phyloP scores from a whole-genome alignment of 2,113 vertebrate species.

The Cephalopholis sonnerati region DNA sequence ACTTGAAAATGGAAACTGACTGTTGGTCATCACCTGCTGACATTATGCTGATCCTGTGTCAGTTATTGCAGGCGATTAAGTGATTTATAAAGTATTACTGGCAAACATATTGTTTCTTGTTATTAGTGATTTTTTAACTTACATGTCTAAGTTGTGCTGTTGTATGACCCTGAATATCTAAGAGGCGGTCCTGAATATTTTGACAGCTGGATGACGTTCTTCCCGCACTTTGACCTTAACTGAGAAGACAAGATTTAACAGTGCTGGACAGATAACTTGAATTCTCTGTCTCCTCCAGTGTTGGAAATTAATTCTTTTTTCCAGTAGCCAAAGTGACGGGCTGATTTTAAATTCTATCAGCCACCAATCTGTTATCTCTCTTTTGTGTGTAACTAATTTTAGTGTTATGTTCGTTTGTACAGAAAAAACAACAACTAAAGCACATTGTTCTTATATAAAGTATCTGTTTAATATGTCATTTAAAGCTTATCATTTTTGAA shows the following conservation, averaged over 20 bases:
- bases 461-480: no score
- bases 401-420: no score
- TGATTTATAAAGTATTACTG: not conserved
- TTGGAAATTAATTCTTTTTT: no score
- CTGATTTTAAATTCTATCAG: no score
- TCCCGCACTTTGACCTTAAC: not conserved
- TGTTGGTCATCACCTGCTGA: not conserved
- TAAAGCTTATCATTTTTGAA: no score
- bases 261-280: not conserved
- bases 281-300: not conserved
- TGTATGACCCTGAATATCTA: not conserved
- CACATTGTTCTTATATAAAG: no score
- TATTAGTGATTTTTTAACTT: not conserved
- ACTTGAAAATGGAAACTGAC: not conserved
- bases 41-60: not conserved
- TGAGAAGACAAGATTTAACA: not conserved
- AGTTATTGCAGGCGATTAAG: not conserved
- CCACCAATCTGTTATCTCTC: no score
- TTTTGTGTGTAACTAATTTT: no score
- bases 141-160: not conserved
- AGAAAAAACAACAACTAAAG: no score
- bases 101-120: not conserved
- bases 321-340: no score
- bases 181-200: not conserved
- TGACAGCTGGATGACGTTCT: slow-evolving; percentile 22